Evolutionary conservation across 2,888 invertebrate genomes (phyloP).

Genomic region (Quadriops clusia): DNA sequence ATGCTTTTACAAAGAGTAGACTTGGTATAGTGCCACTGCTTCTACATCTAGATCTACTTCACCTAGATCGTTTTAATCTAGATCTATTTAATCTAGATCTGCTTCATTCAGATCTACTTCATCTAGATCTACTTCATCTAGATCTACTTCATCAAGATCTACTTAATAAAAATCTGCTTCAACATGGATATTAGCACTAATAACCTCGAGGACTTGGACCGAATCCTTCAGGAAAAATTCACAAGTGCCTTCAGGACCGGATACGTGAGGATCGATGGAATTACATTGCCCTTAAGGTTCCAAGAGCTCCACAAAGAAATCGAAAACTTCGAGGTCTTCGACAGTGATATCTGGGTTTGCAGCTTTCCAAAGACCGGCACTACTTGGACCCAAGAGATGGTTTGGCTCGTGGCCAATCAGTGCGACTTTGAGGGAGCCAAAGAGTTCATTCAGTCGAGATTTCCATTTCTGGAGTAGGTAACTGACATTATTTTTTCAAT

Average conservation of each 20-base stretch:
- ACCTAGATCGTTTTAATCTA: no score
- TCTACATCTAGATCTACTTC: no score
- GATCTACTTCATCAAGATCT: no score
- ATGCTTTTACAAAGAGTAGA: no score
- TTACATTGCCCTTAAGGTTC: conserved; percentile 8
- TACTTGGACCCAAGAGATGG: conserved; percentile 12
- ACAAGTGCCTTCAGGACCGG: conserved; percentile 5
- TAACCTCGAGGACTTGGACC: no score
- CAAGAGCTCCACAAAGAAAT: conserved; percentile 5
- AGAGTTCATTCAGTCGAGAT: conserved; percentile 5
- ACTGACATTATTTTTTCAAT: no score
- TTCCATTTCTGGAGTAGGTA: conserved; percentile 12
- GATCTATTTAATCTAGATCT: no score
- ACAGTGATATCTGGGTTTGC: conserved; percentile 13
- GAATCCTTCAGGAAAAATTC: neutral
- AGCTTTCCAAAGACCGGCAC: conserved; percentile 13
- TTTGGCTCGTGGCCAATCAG: conserved; percentile 11
- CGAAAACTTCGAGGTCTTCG: conserved; percentile 11
- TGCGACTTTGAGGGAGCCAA: conserved; percentile 4
- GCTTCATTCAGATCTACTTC: no score
- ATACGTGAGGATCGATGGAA: conserved; percentile 4
- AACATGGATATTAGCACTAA: no score
- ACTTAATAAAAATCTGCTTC: no score
- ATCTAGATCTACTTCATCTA: no score
- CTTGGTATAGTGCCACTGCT: no score